Conservation (phyloP, 1,140 invertebrate genomes). For the Zophobas morio region DNA sequence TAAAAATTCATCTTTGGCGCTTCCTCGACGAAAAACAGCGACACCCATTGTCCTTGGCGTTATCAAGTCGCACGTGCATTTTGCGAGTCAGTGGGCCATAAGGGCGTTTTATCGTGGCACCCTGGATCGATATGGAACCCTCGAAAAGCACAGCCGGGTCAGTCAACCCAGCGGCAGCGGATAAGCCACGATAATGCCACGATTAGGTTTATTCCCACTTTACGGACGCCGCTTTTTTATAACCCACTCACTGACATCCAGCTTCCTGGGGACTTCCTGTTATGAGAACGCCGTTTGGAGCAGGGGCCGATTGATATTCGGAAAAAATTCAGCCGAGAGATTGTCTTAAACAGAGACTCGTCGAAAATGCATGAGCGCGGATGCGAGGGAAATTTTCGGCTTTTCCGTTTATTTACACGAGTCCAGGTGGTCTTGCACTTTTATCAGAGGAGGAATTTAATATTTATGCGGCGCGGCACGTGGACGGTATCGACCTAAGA, state of each 20-base stretch:
- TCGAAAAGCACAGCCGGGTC: constrained; percentile 34
- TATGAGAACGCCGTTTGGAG: background rate
- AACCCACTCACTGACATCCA: constrained; percentile 17
- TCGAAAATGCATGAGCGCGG: background rate
- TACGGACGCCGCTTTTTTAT: constrained; percentile 33
- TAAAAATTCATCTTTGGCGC: too few species aligned
- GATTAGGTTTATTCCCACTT: constrained; percentile 36
- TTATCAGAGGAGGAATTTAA: background rate
- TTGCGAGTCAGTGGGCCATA: constrained; percentile 40
- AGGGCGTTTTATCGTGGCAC: constrained; percentile 34
- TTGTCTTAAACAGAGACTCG: too few species aligned
- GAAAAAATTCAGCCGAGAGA: too few species aligned
- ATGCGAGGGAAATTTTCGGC: background rate
- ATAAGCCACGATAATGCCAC: constrained; percentile 37
- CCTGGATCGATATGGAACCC: constrained; percentile 27
- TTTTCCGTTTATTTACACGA: constrained; percentile 13
- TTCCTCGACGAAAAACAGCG: too few species aligned
- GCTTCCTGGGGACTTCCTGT: constrained; percentile 1
- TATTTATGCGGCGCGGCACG: constrained; percentile 16
- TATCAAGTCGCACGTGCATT: constrained; percentile 18
- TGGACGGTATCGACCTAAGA: constrained; percentile 14
- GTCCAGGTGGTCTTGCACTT: constrained; percentile 19
- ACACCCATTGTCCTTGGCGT: background rate
- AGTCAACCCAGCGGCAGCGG: constrained; percentile 24
- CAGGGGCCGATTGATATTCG: constrained; percentile 10